phyloP scores from a whole-genome alignment of 2,113 vertebrate species.

The Mus musculus region DNA sequence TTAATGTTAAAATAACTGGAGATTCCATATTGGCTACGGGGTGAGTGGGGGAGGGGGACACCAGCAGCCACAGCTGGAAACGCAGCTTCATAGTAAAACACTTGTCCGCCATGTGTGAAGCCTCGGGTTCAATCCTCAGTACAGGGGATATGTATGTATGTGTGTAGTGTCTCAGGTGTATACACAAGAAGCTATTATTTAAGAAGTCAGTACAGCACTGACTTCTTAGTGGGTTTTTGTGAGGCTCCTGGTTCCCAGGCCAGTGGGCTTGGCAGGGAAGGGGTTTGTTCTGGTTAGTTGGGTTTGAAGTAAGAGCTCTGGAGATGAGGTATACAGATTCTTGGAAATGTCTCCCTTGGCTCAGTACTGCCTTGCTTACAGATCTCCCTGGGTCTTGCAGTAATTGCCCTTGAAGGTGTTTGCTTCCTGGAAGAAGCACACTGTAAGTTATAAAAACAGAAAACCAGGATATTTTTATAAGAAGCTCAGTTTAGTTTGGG shows the following conservation, averaged over 20 bases:
- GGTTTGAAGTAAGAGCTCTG: conserved; percentile 11
- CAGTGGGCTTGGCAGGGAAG: neutral
- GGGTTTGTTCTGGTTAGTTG: neutral
- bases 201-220: neutral
- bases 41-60: neutral
- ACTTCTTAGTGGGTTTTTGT: neutral
- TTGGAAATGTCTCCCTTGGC: conserved; percentile 35
- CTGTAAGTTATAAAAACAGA: conserved; percentile 66
- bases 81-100: neutral
- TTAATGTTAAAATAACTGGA: neutral
- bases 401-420: conserved; percentile 67
- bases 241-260: neutral
- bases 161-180: neutral
- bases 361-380: neutral
- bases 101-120: neutral
- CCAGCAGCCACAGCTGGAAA: neutral
- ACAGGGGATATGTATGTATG: neutral
- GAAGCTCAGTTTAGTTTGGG: neutral
- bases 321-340: conserved; percentile 4
- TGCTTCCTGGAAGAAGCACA: conserved; percentile 60
- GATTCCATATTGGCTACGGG: neutral
- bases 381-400: conserved; percentile 59
- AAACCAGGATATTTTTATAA: conserved; percentile 69
- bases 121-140: neutral
- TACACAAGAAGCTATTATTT: neutral